Base-by-base conservation (phyloP, 2,797 vertebrate species). In the Alfaro cultratus region DNA sequence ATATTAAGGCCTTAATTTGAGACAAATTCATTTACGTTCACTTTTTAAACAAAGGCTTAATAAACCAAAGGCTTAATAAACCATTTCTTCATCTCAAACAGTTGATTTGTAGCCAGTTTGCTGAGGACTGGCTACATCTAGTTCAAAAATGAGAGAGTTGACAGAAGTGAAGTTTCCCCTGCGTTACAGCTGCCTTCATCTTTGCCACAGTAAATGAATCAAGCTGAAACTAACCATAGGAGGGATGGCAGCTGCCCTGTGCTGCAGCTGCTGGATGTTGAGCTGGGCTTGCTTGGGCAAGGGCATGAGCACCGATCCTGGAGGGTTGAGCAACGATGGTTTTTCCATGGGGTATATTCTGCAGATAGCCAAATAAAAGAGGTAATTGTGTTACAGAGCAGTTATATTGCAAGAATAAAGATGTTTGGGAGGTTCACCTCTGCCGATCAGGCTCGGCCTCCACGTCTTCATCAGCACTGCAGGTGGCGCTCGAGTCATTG, bases 401-500 rank as follows among this genome's bases (percentile, higher is more conserved):
- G 45, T 51, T 43, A 64, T 57, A 21, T 29, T 46, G 1, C 73
- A 23, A 79, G n/a, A 72, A 74, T 3, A 47, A n/a, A 31, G 41
- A n/a, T 12, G 53, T 36, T 23, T 53, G 36, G 60, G 79, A 75
- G 75, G 76, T 82, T 55, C 51, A 95, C 98, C 97, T 97, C 87
- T 96, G 97, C 80, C 97, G 95, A 47, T 99, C 99, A 8, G 96
- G 96, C 80, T 99, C 98, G 26, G 96, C 96, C 21, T 99, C 99
- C 64, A 97, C 97, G 10, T 99, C 98, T 89, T 99, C 99, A 43
- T 99, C 98, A 11, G 99, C 99, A 82, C 99, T 99, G 94, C 98
- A 99, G n/a, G 99, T 99, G 92, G 99, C 98, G 86, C 99, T 99
- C 1, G 99, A 99, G 87, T 99, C 98, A 34, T 99, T 98, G 86